Evolutionary conservation across 2,888 invertebrate species (phyloP).

Genomic region (Notodonta ziczac): DNA sequence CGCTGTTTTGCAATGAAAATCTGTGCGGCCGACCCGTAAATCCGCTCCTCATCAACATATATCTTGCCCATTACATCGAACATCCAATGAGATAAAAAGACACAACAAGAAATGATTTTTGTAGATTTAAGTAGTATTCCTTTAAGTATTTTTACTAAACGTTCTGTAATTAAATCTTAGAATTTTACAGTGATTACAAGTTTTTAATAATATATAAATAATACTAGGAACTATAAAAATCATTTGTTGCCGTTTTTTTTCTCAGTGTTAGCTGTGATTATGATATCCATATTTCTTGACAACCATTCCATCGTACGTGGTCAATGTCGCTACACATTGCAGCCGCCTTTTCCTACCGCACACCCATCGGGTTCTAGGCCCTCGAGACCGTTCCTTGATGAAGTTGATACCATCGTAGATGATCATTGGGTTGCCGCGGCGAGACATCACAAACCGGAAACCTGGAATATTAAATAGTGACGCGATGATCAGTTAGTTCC

Average conservation of each 20-base stretch:
- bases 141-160: too few species aligned
- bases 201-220: too few species aligned
- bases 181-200: too few species aligned
- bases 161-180: too few species aligned
- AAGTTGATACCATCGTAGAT: conserved; percentile 63
- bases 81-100: not conserved
- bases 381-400: conserved; percentile 58
- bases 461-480: conserved; percentile 35
- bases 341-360: conserved; percentile 64
- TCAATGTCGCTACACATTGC: conserved; percentile 63
- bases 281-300: conserved; percentile 62
- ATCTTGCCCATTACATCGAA: conserved; percentile 2
- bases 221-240: too few species aligned
- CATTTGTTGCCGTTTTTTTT: too few species aligned
- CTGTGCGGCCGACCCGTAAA: too few species aligned
- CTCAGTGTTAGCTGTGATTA: conserved; percentile 58
- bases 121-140: too few species aligned
- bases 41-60: too few species aligned
- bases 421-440: conserved; percentile 71
- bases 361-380: conserved; percentile 62
- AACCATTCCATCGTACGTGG: conserved; percentile 54
- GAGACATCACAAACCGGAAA: conserved; percentile 55
- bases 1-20: too few species aligned
- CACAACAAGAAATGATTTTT: too few species aligned
- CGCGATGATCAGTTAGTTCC: not conserved